phyloP scores from a whole-genome alignment of 2,113 vertebrate genomes.

The Papio anubis region DNA sequence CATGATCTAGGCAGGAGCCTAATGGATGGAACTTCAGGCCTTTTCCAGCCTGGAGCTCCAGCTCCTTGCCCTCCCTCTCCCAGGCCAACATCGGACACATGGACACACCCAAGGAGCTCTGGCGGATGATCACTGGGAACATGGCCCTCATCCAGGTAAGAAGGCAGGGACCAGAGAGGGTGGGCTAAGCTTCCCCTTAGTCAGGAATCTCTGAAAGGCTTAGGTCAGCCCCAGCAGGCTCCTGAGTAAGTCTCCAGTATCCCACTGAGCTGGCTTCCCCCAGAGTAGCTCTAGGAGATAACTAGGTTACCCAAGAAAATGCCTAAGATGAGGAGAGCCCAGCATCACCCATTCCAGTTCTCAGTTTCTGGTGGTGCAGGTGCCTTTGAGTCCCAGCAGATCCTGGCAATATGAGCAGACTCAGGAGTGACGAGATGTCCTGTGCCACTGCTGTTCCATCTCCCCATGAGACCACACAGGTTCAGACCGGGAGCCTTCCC shows the following conservation, averaged over 20 bases:
- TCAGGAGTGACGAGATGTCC: background rate
- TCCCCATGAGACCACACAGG: background rate
- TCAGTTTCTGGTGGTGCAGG: background rate
- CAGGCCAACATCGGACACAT: constrained; percentile 99
- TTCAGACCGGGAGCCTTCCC: background rate
- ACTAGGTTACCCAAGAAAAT: constrained; percentile 5
- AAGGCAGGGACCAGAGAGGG: background rate
- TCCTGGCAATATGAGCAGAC: background rate
- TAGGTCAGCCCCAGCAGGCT: background rate
- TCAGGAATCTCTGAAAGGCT: background rate
- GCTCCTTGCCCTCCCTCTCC: background rate
- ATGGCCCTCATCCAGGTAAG: constrained; percentile 97
- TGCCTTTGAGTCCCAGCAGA: background rate
- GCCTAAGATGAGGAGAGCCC: background rate
- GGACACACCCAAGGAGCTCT: constrained; percentile 97
- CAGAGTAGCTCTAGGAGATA: background rate
- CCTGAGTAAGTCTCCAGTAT: background rate
- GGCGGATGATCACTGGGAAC: constrained; percentile 97
- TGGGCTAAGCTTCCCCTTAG: background rate
- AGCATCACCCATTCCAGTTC: background rate
- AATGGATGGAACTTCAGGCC: background rate
- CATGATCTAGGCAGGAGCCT: background rate
- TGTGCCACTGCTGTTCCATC: background rate
- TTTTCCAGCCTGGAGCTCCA: background rate
- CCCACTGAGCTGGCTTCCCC: constrained; percentile 7